Percentiles rank a stretch among this genome's conserved stretches.
Evolutionary conservation across 2,113 vertebrate genomes (phyloP).

Genomic region (Menura novaehollandiae): DNA sequence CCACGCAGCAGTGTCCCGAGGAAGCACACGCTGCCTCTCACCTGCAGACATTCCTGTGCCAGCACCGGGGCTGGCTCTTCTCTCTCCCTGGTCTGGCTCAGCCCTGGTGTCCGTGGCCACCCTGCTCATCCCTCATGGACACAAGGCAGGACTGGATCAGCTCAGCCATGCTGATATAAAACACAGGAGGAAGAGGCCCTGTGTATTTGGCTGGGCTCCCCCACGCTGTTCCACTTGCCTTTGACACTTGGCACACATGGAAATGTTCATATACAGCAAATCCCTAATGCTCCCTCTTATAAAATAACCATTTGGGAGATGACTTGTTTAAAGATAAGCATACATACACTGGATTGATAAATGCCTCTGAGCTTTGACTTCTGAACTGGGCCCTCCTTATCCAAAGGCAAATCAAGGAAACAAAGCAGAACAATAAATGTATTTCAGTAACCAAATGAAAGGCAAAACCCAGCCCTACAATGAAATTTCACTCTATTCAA

Average conservation of each 20-base stretch:
- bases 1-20: accelerated
- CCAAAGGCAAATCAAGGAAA: not conserved
- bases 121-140: not conserved
- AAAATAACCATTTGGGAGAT: not conserved
- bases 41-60: not conserved
- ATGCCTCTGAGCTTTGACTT: not conserved
- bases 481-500: not conserved
- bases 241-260: not conserved
- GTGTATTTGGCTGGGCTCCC: not conserved
- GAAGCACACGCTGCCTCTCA: not conserved
- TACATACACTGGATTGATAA: not conserved
- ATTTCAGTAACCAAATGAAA: not conserved
- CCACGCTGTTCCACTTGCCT: not conserved
- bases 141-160: not conserved
- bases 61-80: not conserved
- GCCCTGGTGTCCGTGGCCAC: not conserved
- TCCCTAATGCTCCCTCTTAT: not conserved
- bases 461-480: not conserved
- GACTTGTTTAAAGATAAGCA: not conserved
- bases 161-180: not conserved
- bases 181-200: not conserved
- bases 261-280: not conserved
- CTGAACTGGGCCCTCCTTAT: not conserved
- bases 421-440: not conserved
- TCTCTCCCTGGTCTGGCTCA: not conserved